phyloP scores from a whole-genome alignment of 2,888 invertebrate genomes.

The Drosophila paramelanica region DNA sequence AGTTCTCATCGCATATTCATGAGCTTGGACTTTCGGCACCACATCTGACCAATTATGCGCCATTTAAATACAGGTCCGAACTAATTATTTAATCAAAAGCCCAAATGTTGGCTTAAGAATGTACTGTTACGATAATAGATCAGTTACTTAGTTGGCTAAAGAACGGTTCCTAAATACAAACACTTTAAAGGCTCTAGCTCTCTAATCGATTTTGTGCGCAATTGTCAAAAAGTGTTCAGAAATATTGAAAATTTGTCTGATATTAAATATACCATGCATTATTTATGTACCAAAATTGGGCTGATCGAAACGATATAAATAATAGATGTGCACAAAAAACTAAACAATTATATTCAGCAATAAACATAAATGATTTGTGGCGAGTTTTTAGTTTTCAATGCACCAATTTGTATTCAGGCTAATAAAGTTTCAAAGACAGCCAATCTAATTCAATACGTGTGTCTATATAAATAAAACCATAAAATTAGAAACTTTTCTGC shows the following conservation, averaged over 20 bases:
- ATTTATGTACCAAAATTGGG: not conserved
- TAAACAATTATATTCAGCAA: not conserved
- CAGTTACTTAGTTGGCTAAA: constrained; percentile 3
- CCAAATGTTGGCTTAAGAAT: constrained; percentile 39
- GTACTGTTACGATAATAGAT: constrained; percentile 67
- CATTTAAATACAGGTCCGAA: constrained; percentile 40
- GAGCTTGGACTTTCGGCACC: constrained; percentile 34
- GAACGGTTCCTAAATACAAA: constrained; percentile 23
- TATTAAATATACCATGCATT: not conserved
- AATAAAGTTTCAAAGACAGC: constrained; percentile 15
- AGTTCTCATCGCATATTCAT: constrained; percentile 71
- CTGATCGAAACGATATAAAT: not conserved
- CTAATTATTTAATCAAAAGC: constrained; percentile 58
- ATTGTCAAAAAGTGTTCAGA: not conserved
- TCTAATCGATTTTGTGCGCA: not conserved
- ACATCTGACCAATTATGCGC: constrained; percentile 53
- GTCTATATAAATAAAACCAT: constrained; percentile 39
- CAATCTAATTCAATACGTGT: constrained; percentile 43
- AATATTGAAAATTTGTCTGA: not conserved
- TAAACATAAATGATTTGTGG: not conserved
- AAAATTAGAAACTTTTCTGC: constrained; percentile 62
- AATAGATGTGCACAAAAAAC: not conserved
- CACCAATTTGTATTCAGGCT: constrained; percentile 3
- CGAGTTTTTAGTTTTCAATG: constrained; percentile 21
- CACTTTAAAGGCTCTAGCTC: too few species aligned